Evolutionary conservation across 2,888 invertebrate species (phyloP), one percentile per base, ranked within the genome.

Genomic region (Tinea pellionella): DNA sequence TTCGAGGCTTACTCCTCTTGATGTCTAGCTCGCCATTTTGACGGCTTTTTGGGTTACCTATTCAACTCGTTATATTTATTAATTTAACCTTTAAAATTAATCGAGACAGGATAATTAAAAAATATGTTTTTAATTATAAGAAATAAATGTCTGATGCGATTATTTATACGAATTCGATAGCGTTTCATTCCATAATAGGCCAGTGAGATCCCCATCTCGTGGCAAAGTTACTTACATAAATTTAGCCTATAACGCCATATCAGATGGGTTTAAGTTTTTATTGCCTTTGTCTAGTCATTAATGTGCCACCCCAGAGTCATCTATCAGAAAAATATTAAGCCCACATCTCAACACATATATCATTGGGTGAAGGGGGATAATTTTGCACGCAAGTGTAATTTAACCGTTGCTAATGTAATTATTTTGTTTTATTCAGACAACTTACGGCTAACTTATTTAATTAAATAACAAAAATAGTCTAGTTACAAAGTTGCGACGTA

Each of bases 251-350:
- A 69, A 66, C 66, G 65, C 64, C 65, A 67, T 63, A 63, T 66
- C 73, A 77, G 78, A 78, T 74, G 76, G 75, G 75, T 72, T 72
- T 68, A 71, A 70, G 70, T 76, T 80, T 78, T 79, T 79, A 80
- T 77, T 75, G 71, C 73, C 61, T 66, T 64, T 68, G 68, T 69
- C 70, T 69, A 71, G 74, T 71, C 68, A 70, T 71, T 71, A 69
- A 61, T 65, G 59, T 63, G 62, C 65, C 62, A 64, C 64, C 64
- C 61, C 57, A 58, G 59, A 59, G 64, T 66, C 68, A 67, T 71
- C 68, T 67, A 71, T 71, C 69, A 67, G 66, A 47, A 59, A 63
- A 67, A 68, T 69, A 69, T 67, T 65, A 47, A 47, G 59, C 29
- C 18, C 42, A 16, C 42, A 41, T 11, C 47, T 4, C 29, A 24